Conservation (phyloP, 2,888 invertebrate genomes). For the Apotomis turbidana region DNA sequence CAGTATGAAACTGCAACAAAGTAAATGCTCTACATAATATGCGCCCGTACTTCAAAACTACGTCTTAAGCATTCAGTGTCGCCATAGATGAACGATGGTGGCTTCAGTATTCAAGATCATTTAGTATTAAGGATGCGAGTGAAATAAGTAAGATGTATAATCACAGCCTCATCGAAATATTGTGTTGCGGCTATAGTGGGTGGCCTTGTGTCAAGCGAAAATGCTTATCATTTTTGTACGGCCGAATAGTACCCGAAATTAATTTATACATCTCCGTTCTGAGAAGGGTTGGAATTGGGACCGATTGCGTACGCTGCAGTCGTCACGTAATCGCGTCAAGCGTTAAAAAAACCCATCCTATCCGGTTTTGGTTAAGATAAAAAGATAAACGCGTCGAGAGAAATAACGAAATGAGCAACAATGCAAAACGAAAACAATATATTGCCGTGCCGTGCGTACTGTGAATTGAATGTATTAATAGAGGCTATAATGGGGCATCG, state of each 20-base stretch:
- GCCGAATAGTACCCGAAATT: slow-evolving; percentile 7
- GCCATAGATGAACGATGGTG: too few species aligned
- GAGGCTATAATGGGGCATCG: slow-evolving; percentile 21
- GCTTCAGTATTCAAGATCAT: too few species aligned
- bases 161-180: too few species aligned
- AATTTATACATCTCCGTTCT: slow-evolving; percentile 22
- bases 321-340: slow-evolving; percentile 34
- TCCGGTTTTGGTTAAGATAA: slow-evolving; percentile 33
- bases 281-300: slow-evolving; percentile 38
- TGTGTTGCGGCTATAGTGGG: background rate
- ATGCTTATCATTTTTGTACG: slow-evolving; percentile 8
- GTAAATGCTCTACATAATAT: too few species aligned
- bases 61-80: too few species aligned
- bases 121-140: too few species aligned
- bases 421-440: slow-evolving; percentile 35
- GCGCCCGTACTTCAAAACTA: too few species aligned
- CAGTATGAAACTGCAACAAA: too few species aligned
- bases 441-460: slow-evolving; percentile 28
- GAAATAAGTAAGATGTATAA: too few species aligned
- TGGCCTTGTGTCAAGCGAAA: slow-evolving; percentile 11
- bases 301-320: slow-evolving; percentile 38
- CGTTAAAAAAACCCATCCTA: slow-evolving; percentile 31
- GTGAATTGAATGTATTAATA: slow-evolving; percentile 23
- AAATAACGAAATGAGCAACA: slow-evolving; percentile 22
- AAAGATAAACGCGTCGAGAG: slow-evolving; percentile 27